Evolutionary conservation across 2,888 invertebrate species (phyloP), one percentile per base, ranked within the genome.

Genomic region (Acronicta leporina): DNA sequence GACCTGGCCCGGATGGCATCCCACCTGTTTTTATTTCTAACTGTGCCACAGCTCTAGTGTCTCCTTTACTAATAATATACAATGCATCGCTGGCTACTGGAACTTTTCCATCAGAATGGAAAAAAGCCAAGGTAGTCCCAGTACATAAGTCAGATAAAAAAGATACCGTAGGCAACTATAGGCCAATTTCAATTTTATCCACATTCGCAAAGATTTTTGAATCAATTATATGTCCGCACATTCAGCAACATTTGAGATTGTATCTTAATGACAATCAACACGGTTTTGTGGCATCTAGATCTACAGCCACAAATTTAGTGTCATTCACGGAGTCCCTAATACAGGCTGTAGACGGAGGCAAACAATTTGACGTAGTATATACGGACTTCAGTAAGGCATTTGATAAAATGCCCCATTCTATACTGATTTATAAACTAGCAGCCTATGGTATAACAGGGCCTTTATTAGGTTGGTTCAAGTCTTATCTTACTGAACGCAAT

Each of bases 121-220:
- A 68, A 43, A 25, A 9, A 10, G 54, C 63, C 9, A 53, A 53
- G 11, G 46, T 72, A 16, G 53, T 76, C 1, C 69, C 72, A 0
- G 14, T 70, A 9, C 33, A 55, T 10, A 73, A 76, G 27, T 38
- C 15, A 14, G 62, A 66, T 11, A 44, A 52, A 16, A 40, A 47
- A 15, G 33, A 41, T 14, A 16, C 41, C 9, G 45, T 67, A 8
- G 30, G n/a, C 6, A 69, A 67, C 9, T 69, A 73, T 44, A 56
- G 68, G 15, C 69, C 68, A 0, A 71, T 68, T 16, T 56, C 46
- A 9, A 57, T 73, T 13, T 16, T 74, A 1, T 54, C 68, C 1
- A 30, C 45, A 40, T 40, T 40, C 14, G 13, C 40, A 40, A 40
- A 40, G 30, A 30, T 30, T 30, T 30, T 30, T 30, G 30, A 30